Evolutionary conservation across 2,888 invertebrate species (phyloP).

Genomic region (Apoderus coryli): DNA sequence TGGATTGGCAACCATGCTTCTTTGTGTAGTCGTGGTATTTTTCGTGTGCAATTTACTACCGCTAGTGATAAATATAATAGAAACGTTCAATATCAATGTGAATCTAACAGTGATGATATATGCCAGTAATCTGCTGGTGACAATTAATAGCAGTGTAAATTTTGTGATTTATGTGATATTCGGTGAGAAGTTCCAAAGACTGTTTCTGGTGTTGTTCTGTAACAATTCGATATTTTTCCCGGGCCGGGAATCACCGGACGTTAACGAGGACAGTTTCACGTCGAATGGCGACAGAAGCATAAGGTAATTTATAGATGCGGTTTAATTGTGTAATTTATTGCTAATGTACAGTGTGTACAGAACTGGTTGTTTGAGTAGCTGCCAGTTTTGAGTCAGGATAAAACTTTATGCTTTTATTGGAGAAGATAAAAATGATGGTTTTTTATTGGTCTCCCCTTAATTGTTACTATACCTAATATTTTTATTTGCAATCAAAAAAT

Average conservation of each 20-base stretch:
- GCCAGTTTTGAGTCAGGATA: no score
- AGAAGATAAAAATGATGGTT: no score
- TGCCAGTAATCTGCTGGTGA: conserved; percentile 82
- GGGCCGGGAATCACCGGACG: conserved; percentile 55
- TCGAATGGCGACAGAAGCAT: conserved; percentile 70
- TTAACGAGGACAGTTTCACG: conserved; percentile 70
- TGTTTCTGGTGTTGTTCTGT: conserved; percentile 41
- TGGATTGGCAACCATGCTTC: conserved; percentile 85
- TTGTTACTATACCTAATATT: no score
- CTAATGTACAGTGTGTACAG: no score
- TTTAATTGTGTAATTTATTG: no score
- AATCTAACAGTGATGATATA: conserved; percentile 52
- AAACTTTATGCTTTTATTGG: no score
- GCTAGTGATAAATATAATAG: conserved; percentile 71
- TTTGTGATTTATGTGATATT: conserved; percentile 97
- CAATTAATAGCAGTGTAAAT: conserved; percentile 94
- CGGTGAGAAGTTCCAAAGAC: conserved; percentile 88
- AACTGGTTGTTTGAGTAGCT: no score
- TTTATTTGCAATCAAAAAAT: no score
- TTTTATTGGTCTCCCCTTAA: no score
- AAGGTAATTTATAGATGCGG: no score
- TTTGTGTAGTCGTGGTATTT: conserved; percentile 89
- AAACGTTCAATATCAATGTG: conserved; percentile 51
- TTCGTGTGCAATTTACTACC: conserved; percentile 84
- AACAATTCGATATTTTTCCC: conserved; percentile 32